Base-by-base conservation (phyloP, 2,888 invertebrate species). In the Eristalis intricaria region DNA sequence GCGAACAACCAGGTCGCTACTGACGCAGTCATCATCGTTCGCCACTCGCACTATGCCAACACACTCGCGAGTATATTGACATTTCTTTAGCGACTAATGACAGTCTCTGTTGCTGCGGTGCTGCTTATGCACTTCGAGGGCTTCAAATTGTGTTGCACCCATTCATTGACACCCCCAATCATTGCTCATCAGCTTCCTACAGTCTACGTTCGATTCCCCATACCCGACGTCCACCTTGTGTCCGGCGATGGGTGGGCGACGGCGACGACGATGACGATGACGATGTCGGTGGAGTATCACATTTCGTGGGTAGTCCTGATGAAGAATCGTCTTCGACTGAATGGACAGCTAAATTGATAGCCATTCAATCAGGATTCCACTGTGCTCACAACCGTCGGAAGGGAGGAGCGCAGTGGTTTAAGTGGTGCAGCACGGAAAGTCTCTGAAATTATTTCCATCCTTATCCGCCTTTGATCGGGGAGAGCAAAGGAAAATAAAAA, bases 321-420 rank as follows among this genome's bases (percentile, higher is more conserved):
- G 58, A 75, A 88, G 79, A 74, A 86, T 79, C 70, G 78, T 78
- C 76, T 73, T 43, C 79, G 70, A 70, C 63, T 84, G 74, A 84
- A 78, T 87, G 64, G 81, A 78, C 81, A 73, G 65, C 76, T 74
- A 81, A 84, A 88, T 86, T 84, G 80, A 86, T 83, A 70, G 77
- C 74, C 70, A 70, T 86, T 86, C 85, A 85, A 85, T 85, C 81
- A 77, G 73, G 69, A 63, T 73, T 73, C 63, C 64, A 50, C 50
- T 50, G 50, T 50, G 50, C 8, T 50, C 19, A 19, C 50, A 38
- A 13, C 13, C 38, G 13, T 13, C 13, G 4, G 38, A 0, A 11
- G 35, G 35, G 11, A 35, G 38, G 2, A 13, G 13, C 7, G 19
- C n/a, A n/a, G n/a, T n/a, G n/a, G n/a, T n/a, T n/a, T n/a, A 26